Evolutionary conservation across 2,888 invertebrate genomes (phyloP), one percentile per base, ranked within the genome.

Genomic region (Machimus atricapillus): DNA sequence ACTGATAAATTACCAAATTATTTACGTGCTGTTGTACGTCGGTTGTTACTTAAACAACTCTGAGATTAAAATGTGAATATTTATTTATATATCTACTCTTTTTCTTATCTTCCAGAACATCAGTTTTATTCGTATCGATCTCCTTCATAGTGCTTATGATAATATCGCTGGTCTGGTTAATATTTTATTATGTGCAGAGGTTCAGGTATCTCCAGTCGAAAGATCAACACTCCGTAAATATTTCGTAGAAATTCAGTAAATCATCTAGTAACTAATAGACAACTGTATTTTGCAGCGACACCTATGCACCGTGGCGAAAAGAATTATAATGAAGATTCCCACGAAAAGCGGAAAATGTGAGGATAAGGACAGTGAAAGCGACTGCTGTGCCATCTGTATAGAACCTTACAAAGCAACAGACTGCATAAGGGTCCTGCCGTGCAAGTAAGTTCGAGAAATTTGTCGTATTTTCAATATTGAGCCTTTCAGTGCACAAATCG

Each of bases 121-220:
- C 98, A 1, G 98, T 98, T 90, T 94, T 98, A 90, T 98, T 98
- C 93, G 98, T 98, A 87, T 98, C 98, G 89, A 97, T 98, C 90
- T 98, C 98, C 1, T 98, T 98, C 93, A 97, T 98, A 90, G 97
- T 98, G 88, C 94, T 98, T 90, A 98, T 98, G 97, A 96, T 98
- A 90, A 98, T 98, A 89, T 98, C 98, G 1, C 93, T 98, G 90
- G 97, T 98, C 31, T 98, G 98, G 98, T 95, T 98, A 73, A 96
- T 98, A 88, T 98, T 98, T 93, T 98, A 98, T 94, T 98, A 98
- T 93, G 96, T 98, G 85, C 98, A 98, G 93, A 94, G 98, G 89
- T 98, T 98, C 93, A 94, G 98, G 88, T 98, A 98, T 91, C 96
- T 98, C 88, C 97, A 98, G 92, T 98, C 98, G 88, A 98, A 98